Evolutionary conservation across 2,113 vertebrate species (phyloP).

Genomic region (Strix uralensis): DNA sequence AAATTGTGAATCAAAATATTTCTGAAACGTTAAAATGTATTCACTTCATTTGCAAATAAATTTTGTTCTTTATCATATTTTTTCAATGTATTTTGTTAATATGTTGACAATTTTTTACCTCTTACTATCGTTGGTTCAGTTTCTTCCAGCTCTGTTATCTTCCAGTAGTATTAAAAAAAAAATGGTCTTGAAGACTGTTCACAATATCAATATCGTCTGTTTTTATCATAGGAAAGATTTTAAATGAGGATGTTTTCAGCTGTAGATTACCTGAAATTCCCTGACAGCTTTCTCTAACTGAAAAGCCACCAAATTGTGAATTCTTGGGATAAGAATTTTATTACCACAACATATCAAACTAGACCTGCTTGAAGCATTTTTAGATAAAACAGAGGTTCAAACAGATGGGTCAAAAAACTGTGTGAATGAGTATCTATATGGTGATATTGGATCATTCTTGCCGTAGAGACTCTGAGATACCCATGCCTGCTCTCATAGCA

Average conservation of each 20-base stretch:
- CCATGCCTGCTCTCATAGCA: accelerated
- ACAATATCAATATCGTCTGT: background rate
- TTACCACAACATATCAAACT: background rate
- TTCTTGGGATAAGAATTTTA: background rate
- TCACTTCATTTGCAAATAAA: background rate
- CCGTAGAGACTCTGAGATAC: background rate
- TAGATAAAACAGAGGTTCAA: background rate
- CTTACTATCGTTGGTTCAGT: background rate
- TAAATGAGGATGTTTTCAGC: background rate
- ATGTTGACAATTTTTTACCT: background rate
- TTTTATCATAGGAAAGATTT: background rate
- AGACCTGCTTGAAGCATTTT: background rate
- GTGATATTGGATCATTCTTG: background rate
- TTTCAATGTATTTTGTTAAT: background rate
- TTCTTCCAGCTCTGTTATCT: background rate
- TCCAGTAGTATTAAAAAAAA: background rate
- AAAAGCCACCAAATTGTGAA: background rate
- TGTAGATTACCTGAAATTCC: background rate
- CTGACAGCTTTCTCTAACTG: background rate
- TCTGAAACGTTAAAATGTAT: background rate
- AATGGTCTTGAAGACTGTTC: background rate
- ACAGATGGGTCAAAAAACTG: background rate
- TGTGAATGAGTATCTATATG: background rate
- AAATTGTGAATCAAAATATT: background rate
- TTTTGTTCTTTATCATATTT: background rate